Conservation (phyloP, 2,888 invertebrate genomes). For the Mimachlamys varia region DNA sequence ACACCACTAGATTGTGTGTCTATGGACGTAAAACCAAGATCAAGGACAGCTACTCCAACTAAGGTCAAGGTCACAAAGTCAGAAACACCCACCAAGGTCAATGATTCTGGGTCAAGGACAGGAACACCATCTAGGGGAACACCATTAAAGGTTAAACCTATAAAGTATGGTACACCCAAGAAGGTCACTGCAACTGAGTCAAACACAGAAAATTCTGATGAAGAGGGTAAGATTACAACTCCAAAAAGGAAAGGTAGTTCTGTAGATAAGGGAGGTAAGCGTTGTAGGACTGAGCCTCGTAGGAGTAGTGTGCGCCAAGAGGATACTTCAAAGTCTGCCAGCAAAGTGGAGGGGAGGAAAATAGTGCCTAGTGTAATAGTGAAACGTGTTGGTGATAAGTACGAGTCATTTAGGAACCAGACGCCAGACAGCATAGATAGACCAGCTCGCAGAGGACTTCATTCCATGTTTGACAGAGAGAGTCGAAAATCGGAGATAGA, state of each 20-base stretch:
- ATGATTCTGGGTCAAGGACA: constrained; percentile 39
- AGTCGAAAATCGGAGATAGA: constrained; percentile 41
- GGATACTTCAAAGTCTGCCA: constrained; percentile 41
- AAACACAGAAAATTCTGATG: not conserved
- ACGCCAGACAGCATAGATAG: constrained; percentile 63
- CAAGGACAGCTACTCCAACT: not conserved
- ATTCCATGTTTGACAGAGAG: constrained; percentile 54
- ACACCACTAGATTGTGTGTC: constrained; percentile 28
- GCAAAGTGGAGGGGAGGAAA: constrained; percentile 44
- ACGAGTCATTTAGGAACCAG: constrained; percentile 62
- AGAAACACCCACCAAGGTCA: not conserved
- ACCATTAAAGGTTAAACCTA: not conserved
- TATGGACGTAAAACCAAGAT: not conserved
- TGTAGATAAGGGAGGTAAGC: constrained; percentile 45
- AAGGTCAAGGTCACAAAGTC: not conserved
- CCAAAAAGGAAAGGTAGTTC: constrained; percentile 18
- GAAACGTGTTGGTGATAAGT: constrained; percentile 56
- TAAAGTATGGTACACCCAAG: not conserved
- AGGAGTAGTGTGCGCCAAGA: constrained; percentile 49
- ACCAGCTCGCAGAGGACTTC: constrained; percentile 54
- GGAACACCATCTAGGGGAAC: not conserved
- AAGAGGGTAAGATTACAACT: not conserved
- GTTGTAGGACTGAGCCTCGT: constrained; percentile 63
- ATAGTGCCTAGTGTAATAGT: constrained; percentile 60
- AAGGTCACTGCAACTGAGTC: not conserved